Evolutionary conservation across 35 echinoderm and acorn worm genomes (phyloP), one percentile per base, ranked within the genome.

Genomic region (Stichopus chloronotus): DNA sequence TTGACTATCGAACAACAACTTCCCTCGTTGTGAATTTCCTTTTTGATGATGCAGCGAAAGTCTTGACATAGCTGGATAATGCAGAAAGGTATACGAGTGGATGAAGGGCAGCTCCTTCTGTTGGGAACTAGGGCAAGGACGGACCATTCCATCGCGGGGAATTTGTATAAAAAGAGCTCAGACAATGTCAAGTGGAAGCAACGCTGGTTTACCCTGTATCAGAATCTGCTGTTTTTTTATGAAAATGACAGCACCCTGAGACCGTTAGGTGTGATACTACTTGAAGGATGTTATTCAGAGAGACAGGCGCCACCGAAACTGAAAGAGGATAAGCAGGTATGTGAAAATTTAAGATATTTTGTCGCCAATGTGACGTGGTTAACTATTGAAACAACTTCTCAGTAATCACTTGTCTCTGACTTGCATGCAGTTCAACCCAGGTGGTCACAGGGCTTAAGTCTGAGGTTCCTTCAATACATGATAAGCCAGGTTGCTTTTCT

Each of bases 191-290:
- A 99, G 78, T 99, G 97, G 97, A 96, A 99, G 59, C 95, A 95
- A 78, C 86, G 97, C 6, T 99, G 95, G 95, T 99, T 93, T 91
- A 95, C 95, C 8, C 90, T 99, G 6, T 99, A 99, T 68, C 95
- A 99, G 71, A 99, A 99, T 78, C 90, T 99, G 12, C 88, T 96
- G 25, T 99, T 99, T 92, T 99, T 94, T 80, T 99, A 96, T 92
- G 95, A 96, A 85, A 96, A 94, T 86, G 95, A 96, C 68, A 92
- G 79, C 25, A 58, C 94, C 19, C 78, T 63, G 17, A 79, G 93
- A 83, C 97, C 95, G 7, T 57, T 94, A 8, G 97, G 95, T 8
- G 86, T 95, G 0, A 93, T 96, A 21, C 92, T 98, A 14, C 60
- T 98, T 25, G 97, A 98, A 76, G 97, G 97, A 9, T 96, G 97